Percentiles rank a stretch among this genome's conserved stretches.
Evolutionary conservation across 2,888 invertebrate genomes (phyloP).

Genomic region (Andrena bicolor): DNA sequence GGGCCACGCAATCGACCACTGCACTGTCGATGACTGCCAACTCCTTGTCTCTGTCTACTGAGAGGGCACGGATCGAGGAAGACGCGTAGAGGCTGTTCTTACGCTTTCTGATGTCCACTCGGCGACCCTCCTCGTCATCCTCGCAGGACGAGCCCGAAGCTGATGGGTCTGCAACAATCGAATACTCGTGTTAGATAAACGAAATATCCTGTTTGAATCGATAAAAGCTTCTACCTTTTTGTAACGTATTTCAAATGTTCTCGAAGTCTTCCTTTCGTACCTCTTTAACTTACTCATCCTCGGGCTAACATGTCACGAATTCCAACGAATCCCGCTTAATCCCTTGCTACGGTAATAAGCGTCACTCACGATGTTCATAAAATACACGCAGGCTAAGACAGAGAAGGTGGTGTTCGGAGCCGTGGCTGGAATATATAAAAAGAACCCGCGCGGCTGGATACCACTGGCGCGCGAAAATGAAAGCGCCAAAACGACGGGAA

Average conservation of each 20-base stretch:
- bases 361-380: background rate
- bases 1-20: slow-evolving; percentile 78
- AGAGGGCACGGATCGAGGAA: slow-evolving; percentile 62
- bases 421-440: slow-evolving; percentile 3
- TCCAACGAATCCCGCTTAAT: background rate
- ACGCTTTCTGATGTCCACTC: slow-evolving; percentile 71
- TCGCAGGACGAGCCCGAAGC: slow-evolving; percentile 82
- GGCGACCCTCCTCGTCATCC: slow-evolving; percentile 76
- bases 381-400: background rate
- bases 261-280: too few relatives aligned
- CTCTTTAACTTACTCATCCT: too few relatives aligned
- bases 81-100: slow-evolving; percentile 71
- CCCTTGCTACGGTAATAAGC: background rate
- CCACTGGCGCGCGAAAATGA: slow-evolving; percentile 50
- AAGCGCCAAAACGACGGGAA: slow-evolving; percentile 68
- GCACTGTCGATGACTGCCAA: slow-evolving; percentile 64
- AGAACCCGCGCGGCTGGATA: background rate
- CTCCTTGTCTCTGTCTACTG: slow-evolving; percentile 67
- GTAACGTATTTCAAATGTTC: too few relatives aligned
- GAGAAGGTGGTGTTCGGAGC: background rate
- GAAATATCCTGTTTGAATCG: too few relatives aligned
- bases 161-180: slow-evolving; percentile 78
- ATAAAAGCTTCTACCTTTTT: too few relatives aligned
- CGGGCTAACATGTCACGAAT: background rate
- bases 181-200: too few relatives aligned